Evolutionary conservation across 2,797 vertebrate genomes (phyloP).

Genomic region (Sus cebifrons): DNA sequence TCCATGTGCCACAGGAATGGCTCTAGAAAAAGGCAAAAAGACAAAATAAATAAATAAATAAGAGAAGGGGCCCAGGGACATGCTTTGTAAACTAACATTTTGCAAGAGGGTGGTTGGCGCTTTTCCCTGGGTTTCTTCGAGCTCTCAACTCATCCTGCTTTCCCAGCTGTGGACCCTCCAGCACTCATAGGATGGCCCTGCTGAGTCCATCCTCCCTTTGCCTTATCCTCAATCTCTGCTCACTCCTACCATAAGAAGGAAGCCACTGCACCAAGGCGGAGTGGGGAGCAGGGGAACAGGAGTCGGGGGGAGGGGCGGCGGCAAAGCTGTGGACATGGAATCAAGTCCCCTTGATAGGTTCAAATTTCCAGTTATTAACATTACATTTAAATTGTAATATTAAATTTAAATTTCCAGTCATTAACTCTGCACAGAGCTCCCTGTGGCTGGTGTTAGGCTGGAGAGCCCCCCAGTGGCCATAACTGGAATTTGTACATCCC

Average conservation of each 20-base stretch:
- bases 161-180: no score
- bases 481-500: background rate
- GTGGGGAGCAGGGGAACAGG: no score
- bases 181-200: background rate
- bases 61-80: no score
- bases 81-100: fast-evolving
- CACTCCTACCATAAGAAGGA: background rate
- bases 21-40: no score
- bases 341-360: background rate
- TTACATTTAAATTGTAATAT: no score
- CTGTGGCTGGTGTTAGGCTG: background rate
- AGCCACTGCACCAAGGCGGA: no score
- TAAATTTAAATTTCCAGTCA: no score
- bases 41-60: no score
- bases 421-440: background rate
- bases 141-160: background rate
- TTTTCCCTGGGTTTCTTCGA: background rate
- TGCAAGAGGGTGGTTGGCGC: fast-evolving
- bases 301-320: fast-evolving
- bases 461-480: background rate
- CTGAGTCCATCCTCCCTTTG: background rate
- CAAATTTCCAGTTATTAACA: background rate
- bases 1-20: no score
- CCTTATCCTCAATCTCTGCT: background rate
- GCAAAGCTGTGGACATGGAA: background rate